Evolutionary conservation across 2,888 invertebrate species (phyloP).

Genomic region (Ectemnius cavifrons): DNA sequence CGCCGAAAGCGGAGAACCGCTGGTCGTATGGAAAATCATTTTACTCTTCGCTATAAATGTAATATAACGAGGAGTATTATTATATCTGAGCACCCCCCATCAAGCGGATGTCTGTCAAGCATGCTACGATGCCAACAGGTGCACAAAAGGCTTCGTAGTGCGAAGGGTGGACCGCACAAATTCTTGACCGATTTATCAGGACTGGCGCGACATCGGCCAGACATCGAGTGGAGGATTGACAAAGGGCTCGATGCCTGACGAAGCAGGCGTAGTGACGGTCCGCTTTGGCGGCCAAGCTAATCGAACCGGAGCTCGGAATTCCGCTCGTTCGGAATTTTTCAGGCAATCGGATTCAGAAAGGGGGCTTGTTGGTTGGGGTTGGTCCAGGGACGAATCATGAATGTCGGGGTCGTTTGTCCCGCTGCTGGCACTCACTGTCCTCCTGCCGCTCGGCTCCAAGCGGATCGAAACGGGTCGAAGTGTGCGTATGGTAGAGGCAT

Average conservation of each 20-base stretch:
- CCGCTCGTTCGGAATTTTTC: slow-evolving; percentile 39
- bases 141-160: neutral
- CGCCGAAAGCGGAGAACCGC: neutral
- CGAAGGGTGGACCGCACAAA: neutral
- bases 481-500: slow-evolving; percentile 6
- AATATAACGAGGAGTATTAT: no score
- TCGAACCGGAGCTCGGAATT: slow-evolving; percentile 25
- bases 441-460: no score
- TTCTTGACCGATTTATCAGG: neutral
- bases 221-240: slow-evolving; percentile 37
- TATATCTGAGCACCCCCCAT: neutral
- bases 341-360: slow-evolving; percentile 32
- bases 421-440: neutral
- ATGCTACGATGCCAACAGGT: neutral
- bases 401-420: slow-evolving; percentile 17
- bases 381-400: neutral
- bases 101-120: neutral
- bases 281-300: neutral
- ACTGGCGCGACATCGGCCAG: slow-evolving; percentile 27
- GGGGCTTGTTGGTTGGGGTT: slow-evolving; percentile 8
- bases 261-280: no score
- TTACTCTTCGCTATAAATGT: no score
- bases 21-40: no score
- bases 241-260: slow-evolving; percentile 27
- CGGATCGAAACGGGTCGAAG: neutral